Evolutionary conservation across 2,888 invertebrate species (phyloP).

Genomic region (Congeria kusceri): DNA sequence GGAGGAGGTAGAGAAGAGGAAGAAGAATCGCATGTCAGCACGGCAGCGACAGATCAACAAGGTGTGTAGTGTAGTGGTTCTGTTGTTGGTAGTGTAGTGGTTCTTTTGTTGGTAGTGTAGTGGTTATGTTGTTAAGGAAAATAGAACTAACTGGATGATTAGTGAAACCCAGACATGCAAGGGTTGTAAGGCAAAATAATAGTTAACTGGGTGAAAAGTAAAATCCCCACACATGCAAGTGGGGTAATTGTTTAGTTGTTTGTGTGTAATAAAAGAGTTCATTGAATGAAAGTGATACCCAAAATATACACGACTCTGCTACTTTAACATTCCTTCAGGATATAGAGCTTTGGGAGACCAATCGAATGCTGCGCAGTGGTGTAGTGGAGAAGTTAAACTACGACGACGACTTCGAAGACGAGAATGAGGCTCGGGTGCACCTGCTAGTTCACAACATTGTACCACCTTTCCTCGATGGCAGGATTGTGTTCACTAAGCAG

Average conservation of each 20-base stretch:
- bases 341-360: constrained; percentile 99
- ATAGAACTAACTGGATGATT: no score
- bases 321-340: constrained; percentile 87
- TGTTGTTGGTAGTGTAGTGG: no score
- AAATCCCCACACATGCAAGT: no score
- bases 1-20: constrained; percentile 94
- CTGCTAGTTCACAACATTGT: constrained; percentile 98
- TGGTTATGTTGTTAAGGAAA: no score
- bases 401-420: constrained; percentile 94
- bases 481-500: constrained; percentile 99
- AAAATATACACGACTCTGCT: no score
- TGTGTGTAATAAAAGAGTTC: no score
- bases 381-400: constrained; percentile 92
- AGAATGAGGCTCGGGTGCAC: constrained; percentile 97
- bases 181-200: no score
- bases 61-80: constrained; percentile 78
- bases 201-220: no score
- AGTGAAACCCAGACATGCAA: no score
- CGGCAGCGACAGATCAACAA: constrained; percentile 98
- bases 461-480: constrained; percentile 98
- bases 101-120: no score
- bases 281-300: no score
- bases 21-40: constrained; percentile 96
- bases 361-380: constrained; percentile 96
- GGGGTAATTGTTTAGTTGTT: no score